phyloP scores from a whole-genome alignment of 2,888 invertebrate genomes.

The Polymixis lichenea region DNA sequence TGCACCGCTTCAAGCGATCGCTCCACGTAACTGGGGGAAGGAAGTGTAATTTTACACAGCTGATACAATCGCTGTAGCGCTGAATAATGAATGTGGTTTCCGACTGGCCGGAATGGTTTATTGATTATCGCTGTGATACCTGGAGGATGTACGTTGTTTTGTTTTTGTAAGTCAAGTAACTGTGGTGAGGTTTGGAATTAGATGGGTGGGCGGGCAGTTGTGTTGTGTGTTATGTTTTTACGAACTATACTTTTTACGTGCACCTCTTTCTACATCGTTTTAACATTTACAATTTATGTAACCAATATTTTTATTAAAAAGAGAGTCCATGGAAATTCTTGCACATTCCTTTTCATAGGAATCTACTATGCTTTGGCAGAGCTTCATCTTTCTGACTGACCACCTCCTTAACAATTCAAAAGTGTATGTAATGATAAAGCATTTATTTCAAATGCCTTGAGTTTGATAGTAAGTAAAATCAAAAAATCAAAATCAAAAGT shows the following conservation, averaged over 20 bases:
- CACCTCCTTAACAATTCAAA: neutral
- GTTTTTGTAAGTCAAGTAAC: slow-evolving; percentile 34
- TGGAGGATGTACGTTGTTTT: slow-evolving; percentile 45
- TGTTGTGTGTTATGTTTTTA: too few relatives aligned
- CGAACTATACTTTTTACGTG: too few relatives aligned
- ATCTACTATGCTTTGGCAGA: neutral
- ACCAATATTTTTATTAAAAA: neutral
- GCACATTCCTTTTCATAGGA: neutral
- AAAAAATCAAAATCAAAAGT: too few relatives aligned
- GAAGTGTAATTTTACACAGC: slow-evolving; percentile 80
- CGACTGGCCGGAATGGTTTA: slow-evolving; percentile 70
- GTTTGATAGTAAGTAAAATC: too few relatives aligned
- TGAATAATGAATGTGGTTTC: slow-evolving; percentile 79
- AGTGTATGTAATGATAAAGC: neutral
- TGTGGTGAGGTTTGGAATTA: slow-evolving; percentile 15
- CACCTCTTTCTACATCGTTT: too few relatives aligned
- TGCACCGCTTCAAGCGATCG: slow-evolving; percentile 64
- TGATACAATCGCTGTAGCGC: slow-evolving; percentile 75
- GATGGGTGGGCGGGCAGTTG: slow-evolving; percentile 17
- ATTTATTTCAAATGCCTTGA: neutral
- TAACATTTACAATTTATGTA: neutral
- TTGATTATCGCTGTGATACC: slow-evolving; percentile 69
- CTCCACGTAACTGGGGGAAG: slow-evolving; percentile 68
- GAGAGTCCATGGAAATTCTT: neutral
- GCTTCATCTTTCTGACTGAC: too few relatives aligned